These are phyloP conservation scores for Triplophysa dalaica DNA, from an alignment of 2,113 vertebrate species.

Conservation along the genomic window DNA sequence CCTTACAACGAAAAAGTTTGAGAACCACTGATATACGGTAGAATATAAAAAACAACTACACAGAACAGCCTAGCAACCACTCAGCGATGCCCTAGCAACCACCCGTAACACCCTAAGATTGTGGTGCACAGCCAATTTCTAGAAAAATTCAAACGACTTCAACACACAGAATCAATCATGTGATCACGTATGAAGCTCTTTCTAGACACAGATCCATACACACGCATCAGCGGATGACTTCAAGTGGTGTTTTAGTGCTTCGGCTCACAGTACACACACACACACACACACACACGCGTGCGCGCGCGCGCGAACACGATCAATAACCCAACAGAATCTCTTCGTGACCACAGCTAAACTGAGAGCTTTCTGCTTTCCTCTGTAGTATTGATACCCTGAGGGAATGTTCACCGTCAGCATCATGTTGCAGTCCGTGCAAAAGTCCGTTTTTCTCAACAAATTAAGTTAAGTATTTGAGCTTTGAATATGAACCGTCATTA, in stretches of 20 bases:
- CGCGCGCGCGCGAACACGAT: constrained; percentile 7
- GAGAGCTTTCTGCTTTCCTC: not conserved
- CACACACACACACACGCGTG: not conserved
- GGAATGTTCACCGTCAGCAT: not conserved
- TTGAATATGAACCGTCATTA: too few species aligned
- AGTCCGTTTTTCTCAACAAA: too few species aligned
- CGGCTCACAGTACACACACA: not conserved
- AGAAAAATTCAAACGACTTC: too few species aligned
- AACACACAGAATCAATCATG: not conserved
- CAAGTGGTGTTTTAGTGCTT: constrained; percentile 1
- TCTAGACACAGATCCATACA: not conserved
- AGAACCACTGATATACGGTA: too few species aligned
- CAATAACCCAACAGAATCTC: constrained; percentile 14
- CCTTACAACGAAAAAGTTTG: too few species aligned
- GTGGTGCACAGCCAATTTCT: too few species aligned
- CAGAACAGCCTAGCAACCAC: not conserved
- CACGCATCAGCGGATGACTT: not conserved
- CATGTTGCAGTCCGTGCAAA: not conserved
- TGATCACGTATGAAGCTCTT: not conserved
- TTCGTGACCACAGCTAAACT: constrained; percentile 39
- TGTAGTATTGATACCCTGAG: constrained; percentile 8
- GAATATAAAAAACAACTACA: not conserved
- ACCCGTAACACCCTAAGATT: too few species aligned
- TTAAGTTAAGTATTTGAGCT: too few species aligned
- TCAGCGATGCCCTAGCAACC: not conserved